Conservation (phyloP, 2,113 vertebrate genomes). For the Stigmatopora nigra region DNA sequence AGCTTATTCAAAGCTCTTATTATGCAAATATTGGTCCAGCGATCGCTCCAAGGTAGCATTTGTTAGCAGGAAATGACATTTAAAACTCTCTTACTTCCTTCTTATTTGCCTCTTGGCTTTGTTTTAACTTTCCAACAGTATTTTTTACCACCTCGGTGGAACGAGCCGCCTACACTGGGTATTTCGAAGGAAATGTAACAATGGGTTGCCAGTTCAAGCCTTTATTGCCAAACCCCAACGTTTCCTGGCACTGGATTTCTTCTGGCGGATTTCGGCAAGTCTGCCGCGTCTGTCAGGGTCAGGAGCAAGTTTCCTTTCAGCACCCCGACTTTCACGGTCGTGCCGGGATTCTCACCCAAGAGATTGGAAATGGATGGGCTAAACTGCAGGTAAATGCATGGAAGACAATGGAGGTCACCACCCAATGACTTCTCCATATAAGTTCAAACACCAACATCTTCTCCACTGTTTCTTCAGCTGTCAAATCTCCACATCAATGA, state of each 20-base stretch:
- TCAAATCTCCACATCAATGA: slow-evolving; percentile 72
- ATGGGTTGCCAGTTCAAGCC: slow-evolving; percentile 80
- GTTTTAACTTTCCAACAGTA: slow-evolving; percentile 53
- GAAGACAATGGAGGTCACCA: too few species aligned
- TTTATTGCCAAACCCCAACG: slow-evolving; percentile 13
- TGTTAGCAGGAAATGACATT: neutral
- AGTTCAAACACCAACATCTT: neutral
- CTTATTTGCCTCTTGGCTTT: neutral
- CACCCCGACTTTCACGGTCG: slow-evolving; percentile 63
- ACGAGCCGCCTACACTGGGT: slow-evolving; percentile 52
- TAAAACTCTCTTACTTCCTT: neutral
- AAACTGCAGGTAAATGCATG: slow-evolving; percentile 58
- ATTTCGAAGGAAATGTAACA: slow-evolving; percentile 68
- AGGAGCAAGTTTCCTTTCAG: slow-evolving; percentile 47
- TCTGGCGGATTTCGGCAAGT: slow-evolving; percentile 23
- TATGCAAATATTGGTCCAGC: slow-evolving; percentile 37
- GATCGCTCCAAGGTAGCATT: slow-evolving; percentile 44
- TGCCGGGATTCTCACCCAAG: slow-evolving; percentile 64
- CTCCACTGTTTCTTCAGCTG: slow-evolving; percentile 62
- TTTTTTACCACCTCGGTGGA: slow-evolving; percentile 76
- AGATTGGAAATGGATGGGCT: slow-evolving; percentile 68
- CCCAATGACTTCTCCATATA: too few species aligned
- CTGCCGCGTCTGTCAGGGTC: slow-evolving; percentile 57
- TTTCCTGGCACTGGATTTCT: slow-evolving; percentile 69
- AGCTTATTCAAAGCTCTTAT: slow-evolving; percentile 11